Conservation (phyloP, 2,888 invertebrate genomes). For the Torymus aiolomorphi region DNA sequence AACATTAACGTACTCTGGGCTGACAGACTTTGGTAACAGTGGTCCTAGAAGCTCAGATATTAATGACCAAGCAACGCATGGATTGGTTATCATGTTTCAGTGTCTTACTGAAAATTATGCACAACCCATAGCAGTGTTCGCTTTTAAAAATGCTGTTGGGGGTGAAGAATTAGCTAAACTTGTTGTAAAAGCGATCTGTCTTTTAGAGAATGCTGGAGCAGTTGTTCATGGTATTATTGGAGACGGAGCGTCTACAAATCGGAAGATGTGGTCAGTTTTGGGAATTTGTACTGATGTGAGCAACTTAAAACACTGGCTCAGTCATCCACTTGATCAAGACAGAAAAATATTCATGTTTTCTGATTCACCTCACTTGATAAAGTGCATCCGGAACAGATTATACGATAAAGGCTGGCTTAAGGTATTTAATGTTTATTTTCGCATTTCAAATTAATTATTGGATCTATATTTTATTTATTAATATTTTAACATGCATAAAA, state of each 20-base stretch:
- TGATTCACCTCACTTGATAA: conserved; percentile 42
- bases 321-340: conserved; percentile 18
- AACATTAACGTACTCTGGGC: too few relatives aligned
- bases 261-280: conserved; percentile 40
- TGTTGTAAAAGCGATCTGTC: conserved; percentile 37
- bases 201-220: conserved; percentile 48
- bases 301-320: conserved; percentile 28
- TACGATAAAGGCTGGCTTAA: conserved; percentile 11
- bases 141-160: conserved; percentile 51
- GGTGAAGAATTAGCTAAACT: conserved; percentile 55
- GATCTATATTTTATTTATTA: too few relatives aligned
- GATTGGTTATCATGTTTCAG: conserved; percentile 57
- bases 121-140: conserved; percentile 59
- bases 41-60: conserved; percentile 19
- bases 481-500: too few relatives aligned
- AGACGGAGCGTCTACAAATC: conserved; percentile 48
- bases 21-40: too few relatives aligned
- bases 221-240: conserved; percentile 45
- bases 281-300: conserved; percentile 15
- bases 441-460: too few relatives aligned
- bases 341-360: conserved; percentile 18
- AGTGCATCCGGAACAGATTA: conserved; percentile 20
- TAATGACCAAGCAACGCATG: conserved; percentile 51
- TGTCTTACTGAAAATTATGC: conserved; percentile 48
- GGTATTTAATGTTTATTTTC: conserved; percentile 7